Conservation (phyloP, 2,113 vertebrate genomes). For the Speoplatyrhinus poulsoni region DNA sequence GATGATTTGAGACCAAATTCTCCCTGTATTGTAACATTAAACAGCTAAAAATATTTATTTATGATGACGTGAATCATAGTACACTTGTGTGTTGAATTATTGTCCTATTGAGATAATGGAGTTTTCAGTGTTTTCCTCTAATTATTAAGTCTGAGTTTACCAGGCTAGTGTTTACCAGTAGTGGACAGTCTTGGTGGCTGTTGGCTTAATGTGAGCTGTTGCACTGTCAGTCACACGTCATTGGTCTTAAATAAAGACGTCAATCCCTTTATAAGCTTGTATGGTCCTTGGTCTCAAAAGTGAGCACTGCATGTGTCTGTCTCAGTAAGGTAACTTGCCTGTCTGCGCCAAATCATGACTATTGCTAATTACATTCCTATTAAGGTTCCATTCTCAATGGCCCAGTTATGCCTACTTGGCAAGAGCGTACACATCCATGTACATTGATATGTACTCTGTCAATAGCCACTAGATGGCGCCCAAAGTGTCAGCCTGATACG, state of each 20-base stretch:
- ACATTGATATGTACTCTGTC: no score
- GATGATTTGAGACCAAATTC: constrained; percentile 18
- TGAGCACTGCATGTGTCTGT: no score
- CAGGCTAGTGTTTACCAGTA: constrained; percentile 32
- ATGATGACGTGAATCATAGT: constrained; percentile 36
- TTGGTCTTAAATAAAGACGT: constrained; percentile 79
- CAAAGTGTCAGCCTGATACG: no score
- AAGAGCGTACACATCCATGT: no score
- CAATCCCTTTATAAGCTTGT: constrained; percentile 74
- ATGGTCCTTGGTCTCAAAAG: constrained; percentile 46
- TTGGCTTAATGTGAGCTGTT: constrained; percentile 69
- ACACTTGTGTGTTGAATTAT: constrained; percentile 19
- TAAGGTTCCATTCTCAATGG: no score
- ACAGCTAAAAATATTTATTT: constrained; percentile 54
- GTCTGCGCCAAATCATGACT: no score
- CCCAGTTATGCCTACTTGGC: no score
- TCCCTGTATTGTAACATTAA: constrained; percentile 1
- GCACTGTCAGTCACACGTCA: constrained; percentile 69
- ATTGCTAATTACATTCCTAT: no score
- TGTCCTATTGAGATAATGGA: background rate
- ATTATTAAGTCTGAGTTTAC: constrained; percentile 10
- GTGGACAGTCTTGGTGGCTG: constrained; percentile 43
- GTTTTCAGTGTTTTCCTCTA: constrained; percentile 24
- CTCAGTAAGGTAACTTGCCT: no score
- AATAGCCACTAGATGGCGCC: no score